These are phyloP conservation scores for Pteronura brasiliensis DNA, from an alignment of 2,113 vertebrate genomes.

Conservation along the genomic window DNA sequence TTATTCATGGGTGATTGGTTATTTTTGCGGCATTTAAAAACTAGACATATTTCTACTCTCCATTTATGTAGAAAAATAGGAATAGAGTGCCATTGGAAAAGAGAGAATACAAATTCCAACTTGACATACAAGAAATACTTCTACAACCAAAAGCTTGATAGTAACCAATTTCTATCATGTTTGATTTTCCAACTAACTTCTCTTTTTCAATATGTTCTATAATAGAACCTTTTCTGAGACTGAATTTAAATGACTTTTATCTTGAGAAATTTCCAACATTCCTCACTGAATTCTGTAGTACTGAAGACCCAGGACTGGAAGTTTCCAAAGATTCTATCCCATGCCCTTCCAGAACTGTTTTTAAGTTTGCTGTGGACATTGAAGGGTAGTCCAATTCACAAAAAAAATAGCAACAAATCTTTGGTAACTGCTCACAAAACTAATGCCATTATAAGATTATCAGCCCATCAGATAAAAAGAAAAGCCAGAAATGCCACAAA, in stretches of 20 bases:
- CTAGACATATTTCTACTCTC: neutral
- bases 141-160: neutral
- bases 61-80: neutral
- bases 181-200: conserved; percentile 41
- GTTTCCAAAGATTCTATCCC: neutral
- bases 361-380: neutral
- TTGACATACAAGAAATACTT: neutral
- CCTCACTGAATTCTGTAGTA: neutral
- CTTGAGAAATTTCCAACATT: conserved; percentile 1
- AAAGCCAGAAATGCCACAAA: neutral
- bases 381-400: neutral
- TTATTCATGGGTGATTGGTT: neutral
- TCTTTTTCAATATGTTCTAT: conserved; percentile 14
- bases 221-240: neutral
- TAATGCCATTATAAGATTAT: neutral
- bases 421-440: neutral
- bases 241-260: conserved; percentile 52
- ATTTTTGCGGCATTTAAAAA: neutral
- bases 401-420: conserved; percentile 10
- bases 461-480: neutral
- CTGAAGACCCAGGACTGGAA: neutral
- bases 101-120: neutral
- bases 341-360: neutral
- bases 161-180: conserved; percentile 9
- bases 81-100: neutral